phyloP scores from a whole-genome alignment of 2,113 vertebrate species.

The Pica pica region DNA sequence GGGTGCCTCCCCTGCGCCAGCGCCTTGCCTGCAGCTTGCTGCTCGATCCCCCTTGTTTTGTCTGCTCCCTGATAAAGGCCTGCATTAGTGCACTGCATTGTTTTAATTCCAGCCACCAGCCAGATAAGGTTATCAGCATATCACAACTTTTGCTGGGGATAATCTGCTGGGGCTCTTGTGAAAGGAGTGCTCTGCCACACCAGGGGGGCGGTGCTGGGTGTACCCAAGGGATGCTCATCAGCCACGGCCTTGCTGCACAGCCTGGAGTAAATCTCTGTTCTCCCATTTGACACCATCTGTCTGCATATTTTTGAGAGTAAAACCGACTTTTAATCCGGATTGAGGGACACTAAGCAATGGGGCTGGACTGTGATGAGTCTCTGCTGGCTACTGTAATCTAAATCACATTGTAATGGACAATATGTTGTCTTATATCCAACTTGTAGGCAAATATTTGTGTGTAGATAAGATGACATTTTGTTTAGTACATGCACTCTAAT shows the following conservation, averaged over 20 bases:
- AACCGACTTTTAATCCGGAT: neutral
- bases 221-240: neutral
- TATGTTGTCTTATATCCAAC: neutral
- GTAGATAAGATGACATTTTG: constrained; percentile 19
- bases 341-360: neutral
- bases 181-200: neutral
- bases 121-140: neutral
- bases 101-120: constrained; percentile 27
- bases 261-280: neutral
- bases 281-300: neutral
- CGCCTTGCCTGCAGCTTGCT: neutral
- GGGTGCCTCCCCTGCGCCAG: neutral
- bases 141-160: neutral
- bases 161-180: neutral
- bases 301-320: neutral
- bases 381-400: neutral
- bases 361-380: neutral
- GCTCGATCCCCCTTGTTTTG: neutral
- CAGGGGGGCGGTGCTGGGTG: neutral
- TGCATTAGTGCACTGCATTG: neutral
- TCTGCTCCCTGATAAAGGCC: neutral
- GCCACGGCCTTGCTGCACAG: neutral
- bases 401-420: neutral
- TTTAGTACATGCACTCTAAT: neutral
- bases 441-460: neutral